A percentile compares a stretch with the other conserved stretches of the same genome.
Conservation (phyloP, 2,113 vertebrate species). For the Columba janthina region DNA sequence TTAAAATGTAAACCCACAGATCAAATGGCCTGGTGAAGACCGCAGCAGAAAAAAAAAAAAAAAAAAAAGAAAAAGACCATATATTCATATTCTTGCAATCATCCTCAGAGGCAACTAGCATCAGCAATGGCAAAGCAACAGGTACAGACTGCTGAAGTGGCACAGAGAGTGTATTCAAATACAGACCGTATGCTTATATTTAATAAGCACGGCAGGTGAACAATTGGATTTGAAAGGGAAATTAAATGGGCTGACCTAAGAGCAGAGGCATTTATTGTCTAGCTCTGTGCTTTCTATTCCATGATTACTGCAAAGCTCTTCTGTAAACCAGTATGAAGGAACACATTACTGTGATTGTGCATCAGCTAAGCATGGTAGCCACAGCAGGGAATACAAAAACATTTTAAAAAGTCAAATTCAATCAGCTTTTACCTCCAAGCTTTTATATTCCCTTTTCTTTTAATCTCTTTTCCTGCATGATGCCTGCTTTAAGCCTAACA, state of each 20-base stretch:
- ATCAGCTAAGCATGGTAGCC: conserved; percentile 47
- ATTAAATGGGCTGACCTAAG: conserved; percentile 73
- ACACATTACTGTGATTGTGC: conserved; percentile 33
- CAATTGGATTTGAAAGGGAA: conserved; percentile 74
- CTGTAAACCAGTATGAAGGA: conserved; percentile 61
- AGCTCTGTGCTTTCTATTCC: conserved; percentile 41
- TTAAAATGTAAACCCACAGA: not conserved
- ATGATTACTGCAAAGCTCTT: conserved; percentile 60
- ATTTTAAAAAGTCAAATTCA: conserved; percentile 65
- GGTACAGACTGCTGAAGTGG: conserved; percentile 5
- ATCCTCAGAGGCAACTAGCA: not conserved
- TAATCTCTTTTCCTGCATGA: conserved; percentile 18
- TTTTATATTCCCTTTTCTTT: conserved; percentile 34
- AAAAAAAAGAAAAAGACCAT: not conserved
- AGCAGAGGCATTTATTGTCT: conserved; percentile 62
- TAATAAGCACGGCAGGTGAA: conserved; percentile 70
- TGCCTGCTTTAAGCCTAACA: not conserved
- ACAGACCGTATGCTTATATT: conserved; percentile 51
- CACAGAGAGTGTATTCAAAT: conserved; percentile 48
- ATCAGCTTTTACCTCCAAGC: conserved; percentile 52
- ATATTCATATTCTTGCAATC: conserved; percentile 4
- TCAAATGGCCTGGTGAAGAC: not conserved
- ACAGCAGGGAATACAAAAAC: conserved; percentile 53
- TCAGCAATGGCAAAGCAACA: conserved; percentile 51
- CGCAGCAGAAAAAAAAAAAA: not conserved